A percentile compares a stretch with the other conserved stretches of the same genome.
phyloP scores from a whole-genome alignment of 2,797 vertebrate species.

The Momotus momota region DNA sequence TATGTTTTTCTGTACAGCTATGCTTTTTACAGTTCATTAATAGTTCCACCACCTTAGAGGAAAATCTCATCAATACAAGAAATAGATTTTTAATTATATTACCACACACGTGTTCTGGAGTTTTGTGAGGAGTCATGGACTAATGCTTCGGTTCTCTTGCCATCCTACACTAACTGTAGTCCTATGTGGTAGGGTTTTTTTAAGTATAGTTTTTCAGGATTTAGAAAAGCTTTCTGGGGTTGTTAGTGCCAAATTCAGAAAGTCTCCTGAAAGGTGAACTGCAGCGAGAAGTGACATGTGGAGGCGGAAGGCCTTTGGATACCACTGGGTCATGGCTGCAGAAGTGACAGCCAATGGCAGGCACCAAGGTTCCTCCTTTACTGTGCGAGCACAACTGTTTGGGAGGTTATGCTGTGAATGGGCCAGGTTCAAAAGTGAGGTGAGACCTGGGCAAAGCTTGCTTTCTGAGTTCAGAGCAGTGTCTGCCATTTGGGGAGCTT shows the following conservation, averaged over 20 bases:
- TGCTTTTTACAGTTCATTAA: rapidly evolving
- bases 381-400: background rate
- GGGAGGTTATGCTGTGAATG: background rate
- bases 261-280: background rate
- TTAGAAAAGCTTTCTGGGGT: background rate
- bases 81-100: background rate
- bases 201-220: background rate
- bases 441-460: background rate
- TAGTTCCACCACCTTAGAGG: background rate
- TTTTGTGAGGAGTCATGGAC: background rate
- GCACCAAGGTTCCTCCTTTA: rapidly evolving
- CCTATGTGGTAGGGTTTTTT: background rate
- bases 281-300: rapidly evolving
- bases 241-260: background rate
- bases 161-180: background rate
- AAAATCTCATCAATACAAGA: background rate
- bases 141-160: background rate
- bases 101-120: background rate
- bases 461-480: background rate
- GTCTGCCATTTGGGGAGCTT: background rate
- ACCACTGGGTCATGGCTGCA: background rate
- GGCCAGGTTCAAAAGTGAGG: background rate
- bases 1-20: background rate
- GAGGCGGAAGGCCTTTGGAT: background rate
- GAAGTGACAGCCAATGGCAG: background rate